Evolutionary conservation across 2,113 vertebrate species (phyloP).

Genomic region (Seriola quinqueradiata): DNA sequence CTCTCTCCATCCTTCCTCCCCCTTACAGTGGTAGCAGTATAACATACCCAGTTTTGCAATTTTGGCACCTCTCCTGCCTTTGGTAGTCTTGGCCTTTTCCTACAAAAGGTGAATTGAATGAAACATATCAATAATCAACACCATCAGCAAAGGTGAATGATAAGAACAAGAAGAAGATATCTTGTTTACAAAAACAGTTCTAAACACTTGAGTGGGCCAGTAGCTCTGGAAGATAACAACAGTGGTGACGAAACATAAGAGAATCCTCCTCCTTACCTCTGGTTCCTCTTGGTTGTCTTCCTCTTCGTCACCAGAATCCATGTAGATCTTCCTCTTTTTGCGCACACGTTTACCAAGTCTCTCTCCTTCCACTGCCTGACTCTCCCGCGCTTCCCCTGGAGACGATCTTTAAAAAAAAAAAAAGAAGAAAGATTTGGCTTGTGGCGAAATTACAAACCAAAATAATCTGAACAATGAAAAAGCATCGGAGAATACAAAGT

Average conservation of each 20-base stretch:
- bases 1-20: no score
- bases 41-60: conserved; percentile 88
- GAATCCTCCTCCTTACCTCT: conserved; percentile 75
- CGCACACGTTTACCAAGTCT: conserved; percentile 88
- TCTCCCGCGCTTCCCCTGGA: conserved; percentile 79
- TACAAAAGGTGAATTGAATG: conserved; percentile 54
- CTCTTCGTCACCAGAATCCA: conserved; percentile 93
- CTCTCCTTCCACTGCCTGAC: conserved; percentile 82
- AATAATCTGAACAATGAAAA: not conserved
- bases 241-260: not conserved
- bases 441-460: not conserved
- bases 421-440: not conserved
- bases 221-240: not conserved
- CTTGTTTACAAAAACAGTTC: not conserved
- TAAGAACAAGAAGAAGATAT: not conserved
- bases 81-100: conserved; percentile 89
- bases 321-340: conserved; percentile 91
- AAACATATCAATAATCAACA: not conserved
- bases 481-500: not conserved
- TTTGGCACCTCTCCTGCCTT: conserved; percentile 90
- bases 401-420: conserved; percentile 72
- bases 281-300: conserved; percentile 90
- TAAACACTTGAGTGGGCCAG: not conserved
- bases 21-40: not conserved
- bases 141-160: not conserved